These are phyloP conservation scores for Coenonympha arcania DNA, from an alignment of 2,888 invertebrate genomes.

Conservation along the genomic window DNA sequence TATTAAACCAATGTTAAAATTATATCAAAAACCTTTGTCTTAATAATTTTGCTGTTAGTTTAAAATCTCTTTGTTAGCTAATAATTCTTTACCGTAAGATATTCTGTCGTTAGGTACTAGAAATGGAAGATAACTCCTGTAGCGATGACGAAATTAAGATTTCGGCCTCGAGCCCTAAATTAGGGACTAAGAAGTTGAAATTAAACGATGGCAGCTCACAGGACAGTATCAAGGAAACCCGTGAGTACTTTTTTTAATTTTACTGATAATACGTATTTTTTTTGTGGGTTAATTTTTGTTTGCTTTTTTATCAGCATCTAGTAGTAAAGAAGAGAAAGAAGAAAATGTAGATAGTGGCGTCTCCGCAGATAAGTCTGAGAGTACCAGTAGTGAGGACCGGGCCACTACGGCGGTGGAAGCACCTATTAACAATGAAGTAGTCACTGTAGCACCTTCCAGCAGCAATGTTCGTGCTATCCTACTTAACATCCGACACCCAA, in stretches of 20 bases:
- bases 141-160: slow-evolving; percentile 61
- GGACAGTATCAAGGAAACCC: slow-evolving; percentile 54
- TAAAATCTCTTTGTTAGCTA: neutral
- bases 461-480: slow-evolving; percentile 55
- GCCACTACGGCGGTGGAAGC: slow-evolving; percentile 38
- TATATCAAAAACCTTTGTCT: slow-evolving; percentile 1
- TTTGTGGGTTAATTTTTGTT: neutral
- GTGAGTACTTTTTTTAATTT: slow-evolving; percentile 37
- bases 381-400: slow-evolving; percentile 59
- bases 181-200: slow-evolving; percentile 61
- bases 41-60: neutral
- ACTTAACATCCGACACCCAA: slow-evolving; percentile 50
- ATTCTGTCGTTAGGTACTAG: slow-evolving; percentile 30
- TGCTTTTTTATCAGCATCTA: slow-evolving; percentile 33
- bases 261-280: slow-evolving; percentile 38
- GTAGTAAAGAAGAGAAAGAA: slow-evolving; percentile 38
- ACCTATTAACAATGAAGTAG: slow-evolving; percentile 57
- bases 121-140: slow-evolving; percentile 63
- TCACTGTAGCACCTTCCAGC: slow-evolving; percentile 53
- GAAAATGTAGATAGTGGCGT: slow-evolving; percentile 67
- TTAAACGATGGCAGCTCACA: slow-evolving; percentile 67
- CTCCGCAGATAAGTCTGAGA: slow-evolving; percentile 66
- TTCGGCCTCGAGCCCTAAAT: slow-evolving; percentile 46
- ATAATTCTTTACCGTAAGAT: neutral
- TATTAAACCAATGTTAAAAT: slow-evolving; percentile 9